Conservation (phyloP, 92 coral and sea anemone species). For the Palythoa grandiflora region DNA sequence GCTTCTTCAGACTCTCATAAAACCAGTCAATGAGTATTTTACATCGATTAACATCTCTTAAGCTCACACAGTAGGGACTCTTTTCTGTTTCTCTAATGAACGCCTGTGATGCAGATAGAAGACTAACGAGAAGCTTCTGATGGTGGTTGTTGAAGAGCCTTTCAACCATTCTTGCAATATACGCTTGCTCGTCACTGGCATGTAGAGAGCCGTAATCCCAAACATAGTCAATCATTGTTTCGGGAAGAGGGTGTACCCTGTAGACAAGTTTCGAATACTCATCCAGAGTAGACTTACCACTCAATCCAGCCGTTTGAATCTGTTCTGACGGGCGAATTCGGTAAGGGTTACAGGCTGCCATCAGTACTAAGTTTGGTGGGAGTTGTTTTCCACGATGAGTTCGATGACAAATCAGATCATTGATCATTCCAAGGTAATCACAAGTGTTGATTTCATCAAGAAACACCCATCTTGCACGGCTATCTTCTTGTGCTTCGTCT, state of each 20-base stretch:
- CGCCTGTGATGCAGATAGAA: constrained; percentile 82
- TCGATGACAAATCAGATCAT: constrained; percentile 90
- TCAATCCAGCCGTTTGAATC: constrained; percentile 90
- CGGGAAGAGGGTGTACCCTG: constrained; percentile 98
- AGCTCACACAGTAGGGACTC: constrained; percentile 89
- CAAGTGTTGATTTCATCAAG: constrained; percentile 97
- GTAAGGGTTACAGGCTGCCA: constrained; percentile 99
- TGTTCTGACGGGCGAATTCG: constrained; percentile 84
- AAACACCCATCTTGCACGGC: constrained; percentile 80
- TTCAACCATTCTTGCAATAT: constrained; percentile 92
- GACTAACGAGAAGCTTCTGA: constrained; percentile 64
- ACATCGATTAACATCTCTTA: constrained; percentile 89
- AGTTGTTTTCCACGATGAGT: constrained; percentile 78
- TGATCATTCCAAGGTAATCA: constrained; percentile 92
- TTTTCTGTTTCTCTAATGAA: constrained; percentile 75
- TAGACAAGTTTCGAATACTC: constrained; percentile 91
- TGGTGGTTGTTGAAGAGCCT: constrained; percentile 56
- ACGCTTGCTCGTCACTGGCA: constrained; percentile 77
- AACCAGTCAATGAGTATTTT: constrained; percentile 86
- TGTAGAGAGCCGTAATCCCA: constrained; percentile 97
- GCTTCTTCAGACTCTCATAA: constrained; percentile 47
- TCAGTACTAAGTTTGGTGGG: constrained; percentile 76
- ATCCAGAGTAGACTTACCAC: constrained; percentile 86
- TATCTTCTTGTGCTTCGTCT: constrained; percentile 58
- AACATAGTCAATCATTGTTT: constrained; percentile 98